phyloP scores from a whole-genome alignment of 1,140 invertebrate species.

The Sycobia sp. region DNA sequence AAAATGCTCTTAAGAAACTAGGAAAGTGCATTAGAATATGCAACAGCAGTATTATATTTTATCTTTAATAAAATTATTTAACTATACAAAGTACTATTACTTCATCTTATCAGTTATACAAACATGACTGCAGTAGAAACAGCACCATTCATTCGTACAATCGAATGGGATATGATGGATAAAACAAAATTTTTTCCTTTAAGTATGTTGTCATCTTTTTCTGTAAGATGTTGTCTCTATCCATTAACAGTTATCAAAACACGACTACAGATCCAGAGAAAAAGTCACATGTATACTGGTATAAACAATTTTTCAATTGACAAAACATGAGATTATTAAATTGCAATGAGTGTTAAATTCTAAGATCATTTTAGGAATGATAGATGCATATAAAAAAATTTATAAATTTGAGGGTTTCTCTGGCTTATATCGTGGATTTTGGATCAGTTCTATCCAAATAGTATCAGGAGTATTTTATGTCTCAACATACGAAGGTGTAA shows the following conservation, averaged over 20 bases:
- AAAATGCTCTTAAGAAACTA: constrained; percentile 48
- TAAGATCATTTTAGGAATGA: constrained; percentile 68
- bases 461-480: constrained; percentile 92
- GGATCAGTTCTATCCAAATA: constrained; percentile 87
- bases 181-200: constrained; percentile 91
- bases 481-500: constrained; percentile 90
- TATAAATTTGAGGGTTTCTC: constrained; percentile 82
- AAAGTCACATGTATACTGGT: constrained; percentile 82
- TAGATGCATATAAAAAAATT: constrained; percentile 92
- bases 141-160: constrained; percentile 77
- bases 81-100: constrained; percentile 21
- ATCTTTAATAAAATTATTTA: constrained; percentile 27
- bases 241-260: constrained; percentile 97
- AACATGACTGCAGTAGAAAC: constrained; percentile 62
- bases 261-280: constrained; percentile 87
- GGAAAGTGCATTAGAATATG: constrained; percentile 49
- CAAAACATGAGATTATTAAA: not conserved
- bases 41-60: constrained; percentile 20
- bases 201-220: constrained; percentile 85
- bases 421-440: constrained; percentile 94
- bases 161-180: constrained; percentile 99
- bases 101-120: constrained; percentile 19
- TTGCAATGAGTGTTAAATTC: not conserved
- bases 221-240: constrained; percentile 88
- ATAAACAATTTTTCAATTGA: constrained; percentile 33